Evolutionary conservation across 2,797 vertebrate species (phyloP), one percentile per base, ranked within the genome.

Genomic region (Sylvia borin): DNA sequence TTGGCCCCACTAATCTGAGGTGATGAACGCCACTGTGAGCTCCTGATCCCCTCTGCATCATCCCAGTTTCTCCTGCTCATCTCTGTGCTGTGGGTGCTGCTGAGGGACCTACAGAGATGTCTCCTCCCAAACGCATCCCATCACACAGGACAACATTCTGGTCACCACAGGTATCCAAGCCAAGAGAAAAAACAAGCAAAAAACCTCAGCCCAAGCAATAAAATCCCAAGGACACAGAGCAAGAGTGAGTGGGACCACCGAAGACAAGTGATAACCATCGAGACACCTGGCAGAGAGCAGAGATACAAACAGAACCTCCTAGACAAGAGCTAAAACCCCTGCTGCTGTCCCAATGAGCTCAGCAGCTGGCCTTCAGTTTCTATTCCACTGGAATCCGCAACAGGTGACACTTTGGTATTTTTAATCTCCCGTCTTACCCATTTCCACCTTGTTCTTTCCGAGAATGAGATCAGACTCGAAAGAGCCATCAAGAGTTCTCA

Each of bases 371-470:
- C 80, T 88, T 12, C 85, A 11, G 76, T 76, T 94, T 91, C 94
- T 92, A 45, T 88, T 94, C 55, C 47, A 34, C 62, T 74, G 85
- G 71, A 90, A 92, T 64, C 45, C 0, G 6, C 32, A 96, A 87
- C 91, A 96, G 90, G 90, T 91, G 94, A 95, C 8, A 14, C 43
- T 90, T n/a, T 57, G 71, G 84, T 92, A 50, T 89, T 93, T 92
- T 77, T 81, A 78, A 83, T 51, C 62, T 92, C 20, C 89, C 92
- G 91, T 89, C 38, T 95, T 62, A 72, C 95, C 83, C 92, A 70
- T 89, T 95, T 94, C 95, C 94, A 96, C 91, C 91, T 94, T 50
- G 88, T 45, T 78, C 85, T 92, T 96, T 94, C 96, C 84, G 71
- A 95, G 85, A 90, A 91, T 93, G 94, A 91, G 91, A 24, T 96